phyloP scores from a whole-genome alignment of 2,113 vertebrate genomes.

The Mugil cephalus region DNA sequence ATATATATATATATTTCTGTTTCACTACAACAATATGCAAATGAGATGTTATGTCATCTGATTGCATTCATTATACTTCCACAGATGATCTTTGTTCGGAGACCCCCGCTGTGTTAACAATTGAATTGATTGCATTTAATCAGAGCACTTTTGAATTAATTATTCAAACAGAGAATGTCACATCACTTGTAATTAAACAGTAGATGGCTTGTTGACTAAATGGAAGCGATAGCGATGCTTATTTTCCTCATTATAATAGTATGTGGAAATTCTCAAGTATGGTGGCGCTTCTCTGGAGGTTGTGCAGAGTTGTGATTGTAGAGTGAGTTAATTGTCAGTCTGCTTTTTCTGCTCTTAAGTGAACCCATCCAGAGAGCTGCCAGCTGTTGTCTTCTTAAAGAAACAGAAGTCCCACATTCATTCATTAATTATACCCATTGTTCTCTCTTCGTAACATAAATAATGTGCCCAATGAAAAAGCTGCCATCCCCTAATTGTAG shows the following conservation, averaged over 20 bases:
- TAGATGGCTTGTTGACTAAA: conserved; percentile 71
- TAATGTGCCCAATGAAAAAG: background rate
- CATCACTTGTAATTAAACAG: conserved; percentile 73
- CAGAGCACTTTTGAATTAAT: conserved; percentile 80
- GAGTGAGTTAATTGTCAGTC: conserved; percentile 7
- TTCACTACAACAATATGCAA: conserved; percentile 60
- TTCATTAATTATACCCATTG: background rate
- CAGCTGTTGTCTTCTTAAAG: conserved; percentile 16
- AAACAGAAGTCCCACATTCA: background rate
- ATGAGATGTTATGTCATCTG: conserved; percentile 70
- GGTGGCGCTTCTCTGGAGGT: conserved; percentile 26
- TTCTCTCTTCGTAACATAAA: background rate
- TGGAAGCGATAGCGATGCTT: conserved; percentile 47
- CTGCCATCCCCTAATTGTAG: background rate
- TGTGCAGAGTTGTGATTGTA: background rate
- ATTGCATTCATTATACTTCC: conserved; percentile 73
- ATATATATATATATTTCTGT: no score
- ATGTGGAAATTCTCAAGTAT: conserved; percentile 30
- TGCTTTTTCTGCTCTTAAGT: conserved; percentile 16
- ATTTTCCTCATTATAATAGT: conserved; percentile 44
- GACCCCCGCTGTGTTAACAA: conserved; percentile 71
- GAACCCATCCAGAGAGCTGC: conserved; percentile 28
- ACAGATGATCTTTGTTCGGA: conserved; percentile 73
- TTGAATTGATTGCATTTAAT: conserved; percentile 81
- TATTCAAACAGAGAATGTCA: conserved; percentile 73